phyloP scores from a whole-genome alignment of 2,113 vertebrate species.

The Engraulis encrasicolus region DNA sequence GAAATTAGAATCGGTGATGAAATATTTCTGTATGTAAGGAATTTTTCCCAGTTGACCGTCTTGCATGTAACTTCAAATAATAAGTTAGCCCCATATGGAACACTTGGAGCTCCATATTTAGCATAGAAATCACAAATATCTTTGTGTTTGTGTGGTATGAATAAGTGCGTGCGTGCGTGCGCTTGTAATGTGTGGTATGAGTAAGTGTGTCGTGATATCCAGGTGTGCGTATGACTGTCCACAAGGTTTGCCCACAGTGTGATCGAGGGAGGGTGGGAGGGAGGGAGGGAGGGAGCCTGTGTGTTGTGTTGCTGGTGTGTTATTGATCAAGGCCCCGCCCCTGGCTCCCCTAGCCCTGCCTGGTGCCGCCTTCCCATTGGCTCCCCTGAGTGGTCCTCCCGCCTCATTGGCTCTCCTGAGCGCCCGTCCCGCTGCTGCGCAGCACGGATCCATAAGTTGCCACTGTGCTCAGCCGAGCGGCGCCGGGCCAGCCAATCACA shows the following conservation, averaged over 20 bases:
- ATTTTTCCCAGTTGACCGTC: too few relatives aligned
- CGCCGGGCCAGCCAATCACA: conserved; percentile 81
- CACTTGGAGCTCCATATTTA: too few relatives aligned
- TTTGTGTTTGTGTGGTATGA: conserved; percentile 27
- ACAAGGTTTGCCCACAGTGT: conserved; percentile 73
- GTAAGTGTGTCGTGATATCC: neutral
- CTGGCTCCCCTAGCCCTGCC: neutral
- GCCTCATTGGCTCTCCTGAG: conserved; percentile 74
- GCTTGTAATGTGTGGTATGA: conserved; percentile 23
- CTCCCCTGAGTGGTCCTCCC: conserved; percentile 63
- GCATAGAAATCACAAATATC: too few relatives aligned
- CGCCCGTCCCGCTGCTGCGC: conserved; percentile 77
- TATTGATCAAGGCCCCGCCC: conserved; percentile 74
- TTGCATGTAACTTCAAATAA: too few relatives aligned
- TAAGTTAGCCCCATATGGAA: too few relatives aligned
- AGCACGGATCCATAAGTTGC: conserved; percentile 78
- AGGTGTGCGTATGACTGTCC: too few relatives aligned
- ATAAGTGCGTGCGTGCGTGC: conserved; percentile 26
- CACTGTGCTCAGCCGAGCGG: conserved; percentile 79
- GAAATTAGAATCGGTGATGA: too few relatives aligned
- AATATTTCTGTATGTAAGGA: too few relatives aligned
- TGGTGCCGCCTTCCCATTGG: conserved; percentile 63
- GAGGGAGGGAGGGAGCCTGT: conserved; percentile 40
- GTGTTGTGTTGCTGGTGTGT: conserved; percentile 64
- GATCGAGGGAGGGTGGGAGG: too few relatives aligned